Evolutionary conservation across 1,140 invertebrate genomes (phyloP).

Genomic region (Eupristina koningsbergeri): DNA sequence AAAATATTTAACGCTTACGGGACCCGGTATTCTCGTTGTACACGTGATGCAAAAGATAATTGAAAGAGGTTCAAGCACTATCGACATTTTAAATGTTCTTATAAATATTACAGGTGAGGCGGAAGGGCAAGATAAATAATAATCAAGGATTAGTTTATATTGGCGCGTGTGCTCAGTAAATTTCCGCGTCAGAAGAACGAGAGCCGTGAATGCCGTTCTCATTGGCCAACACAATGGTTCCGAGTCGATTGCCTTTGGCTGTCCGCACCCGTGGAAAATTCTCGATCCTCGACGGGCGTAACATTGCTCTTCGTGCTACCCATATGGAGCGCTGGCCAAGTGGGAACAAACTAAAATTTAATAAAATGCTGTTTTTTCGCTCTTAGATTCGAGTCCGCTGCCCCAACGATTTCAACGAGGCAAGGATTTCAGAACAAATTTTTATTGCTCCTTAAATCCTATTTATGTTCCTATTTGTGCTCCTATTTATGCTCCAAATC

Average conservation of each 20-base stretch:
- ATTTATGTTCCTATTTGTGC: no score
- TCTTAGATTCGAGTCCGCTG: background rate
- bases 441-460: background rate
- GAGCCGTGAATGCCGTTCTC: conserved; percentile 7
- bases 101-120: no score
- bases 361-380: conserved; percentile 25
- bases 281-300: background rate
- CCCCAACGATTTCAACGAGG: background rate
- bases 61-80: no score
- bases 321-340: conserved; percentile 15
- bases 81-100: no score
- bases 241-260: background rate
- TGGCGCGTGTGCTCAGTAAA: background rate
- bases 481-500: no score
- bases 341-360: background rate
- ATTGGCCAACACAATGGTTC: background rate
- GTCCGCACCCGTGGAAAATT: conserved; percentile 36
- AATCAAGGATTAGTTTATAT: background rate
- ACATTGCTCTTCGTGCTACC: background rate
- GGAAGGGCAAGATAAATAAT: background rate
- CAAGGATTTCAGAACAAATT: background rate
- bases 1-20: no score
- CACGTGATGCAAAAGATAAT: no score
- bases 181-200: background rate
- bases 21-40: no score